Evolutionary conservation across 2,888 invertebrate genomes (phyloP).

Genomic region (Caenorhabditis sinica): DNA sequence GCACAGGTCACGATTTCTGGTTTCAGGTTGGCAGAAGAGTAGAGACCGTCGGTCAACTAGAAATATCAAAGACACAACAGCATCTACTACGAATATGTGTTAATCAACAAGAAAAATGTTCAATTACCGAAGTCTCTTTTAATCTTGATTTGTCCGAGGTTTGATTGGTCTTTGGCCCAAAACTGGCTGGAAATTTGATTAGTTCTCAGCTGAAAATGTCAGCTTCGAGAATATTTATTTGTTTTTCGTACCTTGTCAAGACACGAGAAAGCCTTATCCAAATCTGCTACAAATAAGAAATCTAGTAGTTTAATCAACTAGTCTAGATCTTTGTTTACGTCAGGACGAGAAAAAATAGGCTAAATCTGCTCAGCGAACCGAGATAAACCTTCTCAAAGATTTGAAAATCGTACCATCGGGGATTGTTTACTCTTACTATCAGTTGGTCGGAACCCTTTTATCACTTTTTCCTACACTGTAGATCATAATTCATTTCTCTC

Average conservation of each 20-base stretch:
- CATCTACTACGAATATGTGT: too few species aligned
- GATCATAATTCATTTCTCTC: conserved; percentile 20
- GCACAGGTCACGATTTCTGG: too few species aligned
- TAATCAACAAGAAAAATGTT: too few species aligned
- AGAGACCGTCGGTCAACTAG: too few species aligned
- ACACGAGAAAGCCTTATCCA: conserved; percentile 4
- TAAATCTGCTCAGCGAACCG: conserved; percentile 7
- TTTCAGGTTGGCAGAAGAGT: too few species aligned
- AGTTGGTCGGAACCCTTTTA: conserved; percentile 35
- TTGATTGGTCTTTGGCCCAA: not conserved
- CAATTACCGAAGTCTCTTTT: not conserved
- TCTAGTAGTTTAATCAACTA: conserved; percentile 24
- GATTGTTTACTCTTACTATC: conserved; percentile 14
- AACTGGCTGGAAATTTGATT: not conserved
- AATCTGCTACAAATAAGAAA: conserved; percentile 7
- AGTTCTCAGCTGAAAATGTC: not conserved
- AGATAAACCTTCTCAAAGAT: conserved; percentile 13
- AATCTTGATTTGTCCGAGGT: not conserved
- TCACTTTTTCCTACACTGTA: conserved; percentile 30
- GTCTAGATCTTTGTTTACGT: conserved; percentile 30
- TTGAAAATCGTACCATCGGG: conserved; percentile 23
- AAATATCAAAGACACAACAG: too few species aligned
- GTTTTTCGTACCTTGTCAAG: not conserved
- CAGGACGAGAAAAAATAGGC: not conserved
- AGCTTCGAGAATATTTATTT: not conserved